Conservation (phyloP, 2,113 vertebrate species). For the Atherinomorus stipes region DNA sequence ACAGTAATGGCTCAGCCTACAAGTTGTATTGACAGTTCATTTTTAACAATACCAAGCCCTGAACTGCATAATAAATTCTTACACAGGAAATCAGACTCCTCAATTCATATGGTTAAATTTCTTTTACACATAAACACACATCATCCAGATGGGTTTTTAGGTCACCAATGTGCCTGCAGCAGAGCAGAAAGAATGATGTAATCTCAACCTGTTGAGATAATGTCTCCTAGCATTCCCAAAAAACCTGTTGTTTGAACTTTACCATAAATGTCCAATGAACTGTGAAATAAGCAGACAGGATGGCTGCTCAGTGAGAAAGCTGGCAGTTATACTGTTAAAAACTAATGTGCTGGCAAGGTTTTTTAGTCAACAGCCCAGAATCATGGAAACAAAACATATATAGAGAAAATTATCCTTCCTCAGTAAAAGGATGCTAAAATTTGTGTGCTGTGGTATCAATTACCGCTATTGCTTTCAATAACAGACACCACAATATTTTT, state of each 20-base stretch:
- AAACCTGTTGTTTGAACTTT: slow-evolving; percentile 64
- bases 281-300: slow-evolving; percentile 12
- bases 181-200: slow-evolving; percentile 42
- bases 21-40: no score
- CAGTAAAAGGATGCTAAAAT: no score
- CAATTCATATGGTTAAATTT: slow-evolving; percentile 44
- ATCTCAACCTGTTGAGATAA: slow-evolving; percentile 51
- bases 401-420: no score
- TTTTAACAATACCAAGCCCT: neutral
- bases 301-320: neutral
- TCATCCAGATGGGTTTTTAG: slow-evolving; percentile 60
- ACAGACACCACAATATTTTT: no score
- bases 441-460: no score
- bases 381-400: no score
- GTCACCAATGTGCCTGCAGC: slow-evolving; percentile 49
- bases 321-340: neutral
- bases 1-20: neutral
- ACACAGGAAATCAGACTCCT: slow-evolving; percentile 33
- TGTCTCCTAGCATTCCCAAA: slow-evolving; percentile 20
- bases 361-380: no score
- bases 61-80: slow-evolving; percentile 12
- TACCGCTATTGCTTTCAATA: no score
- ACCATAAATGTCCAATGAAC: slow-evolving; percentile 15
- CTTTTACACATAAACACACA: slow-evolving; percentile 41
- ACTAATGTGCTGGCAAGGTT: no score